Evolutionary conservation across 2,888 invertebrate species (phyloP).

Genomic region (Platycheirus albimanus): DNA sequence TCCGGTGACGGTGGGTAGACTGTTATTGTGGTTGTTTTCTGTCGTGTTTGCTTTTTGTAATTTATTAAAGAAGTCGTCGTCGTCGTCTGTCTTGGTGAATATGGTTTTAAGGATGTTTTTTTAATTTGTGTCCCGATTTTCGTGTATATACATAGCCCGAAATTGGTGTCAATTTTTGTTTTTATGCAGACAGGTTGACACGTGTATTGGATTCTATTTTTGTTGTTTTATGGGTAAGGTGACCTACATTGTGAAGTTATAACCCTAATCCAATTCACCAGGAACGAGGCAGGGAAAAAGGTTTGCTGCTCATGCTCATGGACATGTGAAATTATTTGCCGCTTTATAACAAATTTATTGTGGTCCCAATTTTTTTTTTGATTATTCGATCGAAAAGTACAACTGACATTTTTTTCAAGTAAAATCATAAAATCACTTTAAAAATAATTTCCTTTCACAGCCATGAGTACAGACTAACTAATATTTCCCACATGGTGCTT

Average conservation of each 20-base stretch:
- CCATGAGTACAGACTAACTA: no score
- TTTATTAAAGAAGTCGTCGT: slow-evolving; percentile 29
- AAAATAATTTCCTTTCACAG: no score
- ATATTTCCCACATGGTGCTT: no score
- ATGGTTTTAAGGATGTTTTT: slow-evolving; percentile 8
- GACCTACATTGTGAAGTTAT: slow-evolving; percentile 24
- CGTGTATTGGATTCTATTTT: neutral
- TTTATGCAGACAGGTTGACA: slow-evolving; percentile 18
- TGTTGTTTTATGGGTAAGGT: neutral
- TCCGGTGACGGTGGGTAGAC: slow-evolving; percentile 16
- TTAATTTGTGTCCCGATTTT: slow-evolving; percentile 42
- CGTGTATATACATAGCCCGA: neutral
- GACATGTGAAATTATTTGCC: no score
- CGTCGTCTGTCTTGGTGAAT: neutral
- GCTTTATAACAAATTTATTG: no score
- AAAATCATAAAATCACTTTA: no score
- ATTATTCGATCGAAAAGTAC: no score
- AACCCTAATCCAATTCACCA: neutral
- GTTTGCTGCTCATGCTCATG: neutral
- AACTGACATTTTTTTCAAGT: no score
- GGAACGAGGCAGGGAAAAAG: neutral
- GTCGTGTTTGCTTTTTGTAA: neutral
- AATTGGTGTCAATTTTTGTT: slow-evolving; percentile 8
- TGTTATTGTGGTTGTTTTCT: slow-evolving; percentile 19
- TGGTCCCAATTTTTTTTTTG: no score